phyloP scores from a whole-genome alignment of 2,888 invertebrate species.

The Chymomyza amoena region DNA sequence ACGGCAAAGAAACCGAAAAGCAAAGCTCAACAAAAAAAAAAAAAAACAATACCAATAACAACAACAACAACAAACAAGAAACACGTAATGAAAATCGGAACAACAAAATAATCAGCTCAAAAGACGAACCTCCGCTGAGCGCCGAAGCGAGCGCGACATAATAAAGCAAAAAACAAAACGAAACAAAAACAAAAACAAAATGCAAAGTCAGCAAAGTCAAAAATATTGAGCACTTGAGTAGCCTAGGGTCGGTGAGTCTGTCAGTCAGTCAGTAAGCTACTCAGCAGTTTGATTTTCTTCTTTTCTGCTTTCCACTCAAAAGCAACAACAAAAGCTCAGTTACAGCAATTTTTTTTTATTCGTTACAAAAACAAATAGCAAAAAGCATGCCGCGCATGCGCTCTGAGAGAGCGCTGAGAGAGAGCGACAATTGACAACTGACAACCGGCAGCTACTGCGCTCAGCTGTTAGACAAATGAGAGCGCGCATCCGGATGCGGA shows the following conservation, averaged over 20 bases:
- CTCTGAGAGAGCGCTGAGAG: not conserved
- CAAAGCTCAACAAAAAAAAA: constrained; percentile 14
- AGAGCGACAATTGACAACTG: no score
- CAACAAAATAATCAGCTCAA: constrained; percentile 55
- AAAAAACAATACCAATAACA: constrained; percentile 25
- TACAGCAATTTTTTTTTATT: not conserved
- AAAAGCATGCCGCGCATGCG: not conserved
- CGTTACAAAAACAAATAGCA: not conserved
- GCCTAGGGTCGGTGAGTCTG: not conserved
- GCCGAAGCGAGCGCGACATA: not conserved
- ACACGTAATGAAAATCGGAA: constrained; percentile 70
- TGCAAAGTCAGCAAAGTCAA: constrained; percentile 27
- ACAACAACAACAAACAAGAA: constrained; percentile 33
- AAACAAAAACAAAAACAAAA: constrained; percentile 20
- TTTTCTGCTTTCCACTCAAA: not conserved
- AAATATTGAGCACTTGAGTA: constrained; percentile 19
- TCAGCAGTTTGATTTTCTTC: not conserved
- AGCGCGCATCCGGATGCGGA: no score
- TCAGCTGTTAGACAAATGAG: no score
- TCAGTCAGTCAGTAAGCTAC: not conserved
- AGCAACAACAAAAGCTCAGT: not conserved
- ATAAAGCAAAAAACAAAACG: not conserved
- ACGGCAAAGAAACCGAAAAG: constrained; percentile 30
- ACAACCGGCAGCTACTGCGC: not conserved
- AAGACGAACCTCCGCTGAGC: constrained; percentile 9